phyloP scores from a whole-genome alignment of 2,113 vertebrate species.

The Oreotrochilus melanogaster region DNA sequence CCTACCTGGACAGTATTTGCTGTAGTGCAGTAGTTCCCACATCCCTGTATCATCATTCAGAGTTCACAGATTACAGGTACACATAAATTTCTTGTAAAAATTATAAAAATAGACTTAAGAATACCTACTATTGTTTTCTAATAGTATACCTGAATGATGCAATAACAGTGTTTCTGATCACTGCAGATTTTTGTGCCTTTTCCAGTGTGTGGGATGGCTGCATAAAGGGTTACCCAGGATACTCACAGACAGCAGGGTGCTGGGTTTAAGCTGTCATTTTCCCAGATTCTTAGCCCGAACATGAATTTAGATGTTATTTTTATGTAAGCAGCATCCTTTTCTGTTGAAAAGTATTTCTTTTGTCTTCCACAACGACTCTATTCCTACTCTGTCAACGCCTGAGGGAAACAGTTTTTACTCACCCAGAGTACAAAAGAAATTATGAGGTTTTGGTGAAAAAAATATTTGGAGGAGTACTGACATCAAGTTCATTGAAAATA shows the following conservation, averaged over 20 bases:
- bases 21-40: neutral
- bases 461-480: neutral
- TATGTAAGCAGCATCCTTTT: neutral
- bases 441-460: neutral
- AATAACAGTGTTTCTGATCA: neutral
- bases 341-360: neutral
- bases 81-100: neutral
- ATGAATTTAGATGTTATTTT: neutral
- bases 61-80: neutral
- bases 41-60: neutral
- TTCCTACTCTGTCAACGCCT: neutral
- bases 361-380: neutral
- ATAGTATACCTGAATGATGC: accelerated
- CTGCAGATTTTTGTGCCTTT: neutral
- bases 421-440: neutral
- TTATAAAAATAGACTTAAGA: neutral
- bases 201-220: accelerated
- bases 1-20: neutral
- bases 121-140: neutral
- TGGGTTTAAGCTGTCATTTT: neutral
- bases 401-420: neutral
- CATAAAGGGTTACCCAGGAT: neutral
- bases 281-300: accelerated
- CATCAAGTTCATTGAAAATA: constrained; percentile 19
- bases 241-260: neutral